Conservation (phyloP, 2,888 invertebrate genomes). For the Cataglyphis livida region DNA sequence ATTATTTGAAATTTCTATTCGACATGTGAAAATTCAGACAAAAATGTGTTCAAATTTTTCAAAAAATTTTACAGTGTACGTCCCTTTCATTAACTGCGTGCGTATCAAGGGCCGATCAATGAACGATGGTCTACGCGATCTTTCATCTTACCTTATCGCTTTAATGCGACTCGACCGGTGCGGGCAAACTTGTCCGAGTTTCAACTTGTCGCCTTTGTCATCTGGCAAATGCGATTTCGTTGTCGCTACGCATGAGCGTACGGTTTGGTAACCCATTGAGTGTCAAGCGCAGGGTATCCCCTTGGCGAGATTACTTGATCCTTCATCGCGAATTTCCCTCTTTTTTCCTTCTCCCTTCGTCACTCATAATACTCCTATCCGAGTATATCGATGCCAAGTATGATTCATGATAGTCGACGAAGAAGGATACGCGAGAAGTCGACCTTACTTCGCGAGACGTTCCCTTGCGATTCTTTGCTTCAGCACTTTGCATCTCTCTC, state of each 20-base stretch:
- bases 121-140: not conserved
- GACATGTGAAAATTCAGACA: too few species aligned
- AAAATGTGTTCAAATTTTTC: too few species aligned
- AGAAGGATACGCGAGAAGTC: not conserved
- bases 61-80: too few species aligned
- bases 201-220: constrained; percentile 43
- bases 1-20: too few species aligned
- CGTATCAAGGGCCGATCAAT: not conserved
- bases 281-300: constrained; percentile 52
- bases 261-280: constrained; percentile 26
- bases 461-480: constrained; percentile 9
- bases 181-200: constrained; percentile 39
- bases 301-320: constrained; percentile 45
- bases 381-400: constrained; percentile 37
- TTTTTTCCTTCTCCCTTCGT: not conserved
- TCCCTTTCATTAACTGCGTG: constrained; percentile 15
- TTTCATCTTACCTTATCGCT: constrained; percentile 55
- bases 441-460: not conserved
- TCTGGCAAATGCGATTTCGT: constrained; percentile 59
- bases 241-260: constrained; percentile 10
- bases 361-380: constrained; percentile 32
- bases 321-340: constrained; percentile 9
- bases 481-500: not conserved
- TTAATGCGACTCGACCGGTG: constrained; percentile 56
- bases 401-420: constrained; percentile 32